These are phyloP conservation scores for Mystacornis crossleyi DNA, from an alignment of 2,113 vertebrate species.

Conservation along the genomic window DNA sequence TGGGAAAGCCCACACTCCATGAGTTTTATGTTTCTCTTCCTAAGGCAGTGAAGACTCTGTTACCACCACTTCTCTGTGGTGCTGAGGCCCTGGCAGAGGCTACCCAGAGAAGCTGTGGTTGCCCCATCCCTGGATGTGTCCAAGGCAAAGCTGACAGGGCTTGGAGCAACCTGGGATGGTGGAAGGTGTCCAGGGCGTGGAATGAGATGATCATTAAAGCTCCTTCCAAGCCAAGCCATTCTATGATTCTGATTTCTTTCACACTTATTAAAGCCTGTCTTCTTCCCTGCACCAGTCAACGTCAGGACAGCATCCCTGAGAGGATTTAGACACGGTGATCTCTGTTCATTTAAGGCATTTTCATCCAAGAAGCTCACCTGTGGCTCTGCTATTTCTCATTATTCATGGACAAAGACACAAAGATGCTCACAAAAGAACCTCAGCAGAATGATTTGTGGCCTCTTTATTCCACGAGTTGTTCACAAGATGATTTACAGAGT, in stretches of 20 bases:
- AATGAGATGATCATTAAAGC: no score
- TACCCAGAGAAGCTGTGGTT: neutral
- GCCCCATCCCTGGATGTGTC: neutral
- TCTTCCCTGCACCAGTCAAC: neutral
- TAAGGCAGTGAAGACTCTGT: neutral
- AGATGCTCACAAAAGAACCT: neutral
- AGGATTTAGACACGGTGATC: neutral
- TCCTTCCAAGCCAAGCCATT: neutral
- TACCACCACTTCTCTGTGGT: neutral
- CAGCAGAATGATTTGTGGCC: neutral
- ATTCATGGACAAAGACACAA: neutral
- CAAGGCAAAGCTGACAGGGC: neutral
- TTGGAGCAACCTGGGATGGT: rapidly evolving
- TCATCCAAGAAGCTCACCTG: neutral
- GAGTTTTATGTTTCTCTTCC: neutral
- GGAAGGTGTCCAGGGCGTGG: neutral
- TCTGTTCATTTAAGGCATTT: neutral
- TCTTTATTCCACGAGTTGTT: neutral
- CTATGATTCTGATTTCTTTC: neutral
- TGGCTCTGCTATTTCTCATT: neutral
- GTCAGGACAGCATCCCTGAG: neutral
- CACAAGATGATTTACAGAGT: constrained; percentile 20
- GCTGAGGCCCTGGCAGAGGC: neutral
- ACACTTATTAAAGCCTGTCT: rapidly evolving
- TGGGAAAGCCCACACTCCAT: neutral